Base-by-base conservation (phyloP, 1,140 invertebrate genomes). In the Aradophagus sp. region DNA sequence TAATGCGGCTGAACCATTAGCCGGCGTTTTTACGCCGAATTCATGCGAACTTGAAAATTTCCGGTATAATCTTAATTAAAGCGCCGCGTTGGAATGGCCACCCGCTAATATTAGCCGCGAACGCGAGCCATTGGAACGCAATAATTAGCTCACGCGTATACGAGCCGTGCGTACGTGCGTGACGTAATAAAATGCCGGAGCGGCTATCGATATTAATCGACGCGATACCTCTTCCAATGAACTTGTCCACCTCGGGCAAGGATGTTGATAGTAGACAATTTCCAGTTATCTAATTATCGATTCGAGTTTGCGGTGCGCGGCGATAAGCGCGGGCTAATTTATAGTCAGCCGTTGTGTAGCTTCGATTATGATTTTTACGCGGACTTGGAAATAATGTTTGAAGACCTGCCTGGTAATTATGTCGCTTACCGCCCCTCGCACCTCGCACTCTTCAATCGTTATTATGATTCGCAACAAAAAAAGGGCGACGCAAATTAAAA, bases 51-150 rank as follows among this genome's bases (percentile, higher is more conserved):
- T 53, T 41, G 35, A 61, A 67, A 53, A 48, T 61, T 68, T 55
- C 65, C 65, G 65, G 65, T 68, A 48, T 61, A 68, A 61, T 68
- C 42, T 68, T 68, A 61, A 68, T 68, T 68, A 68, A 68, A 68
- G 2, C 14, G 47, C 48, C 12, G 10, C 11, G 34, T 45, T 53
- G 65, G 47, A 47, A 61, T 68, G 65, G 32, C 65, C 65, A 68
- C 65, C 65, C 65, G 65, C 65, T 68, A 68, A 66, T 58, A 41
- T 58, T 53, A 44, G 16, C 15, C 23, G 32, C 23, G 45, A 27
- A 68, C 47, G 53, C 55, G 61, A 68, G 48, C 65, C 20, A 68
- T 59, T 59, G 55, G 44, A 67, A 67, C 53, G 53, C 53, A 53
- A 68, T 68, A 68, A 68, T 68, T 68, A 68, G 65, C 53, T 16